These are phyloP conservation scores for Phyto melanocephala DNA, from an alignment of 2,888 invertebrate species.

Conservation along the genomic window DNA sequence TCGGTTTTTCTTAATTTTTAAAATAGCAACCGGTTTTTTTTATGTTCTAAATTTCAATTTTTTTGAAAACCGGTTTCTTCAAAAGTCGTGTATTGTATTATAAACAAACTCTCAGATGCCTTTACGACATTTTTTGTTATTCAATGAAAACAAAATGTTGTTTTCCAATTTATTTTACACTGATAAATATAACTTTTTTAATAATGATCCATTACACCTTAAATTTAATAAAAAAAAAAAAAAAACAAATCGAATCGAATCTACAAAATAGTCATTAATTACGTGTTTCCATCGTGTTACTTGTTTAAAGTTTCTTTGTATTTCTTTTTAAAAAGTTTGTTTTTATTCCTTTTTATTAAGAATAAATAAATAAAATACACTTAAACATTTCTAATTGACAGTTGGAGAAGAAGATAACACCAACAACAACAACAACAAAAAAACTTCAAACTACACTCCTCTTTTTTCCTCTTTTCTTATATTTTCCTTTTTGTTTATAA, in stretches of 20 bases:
- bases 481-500: not conserved
- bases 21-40: no score
- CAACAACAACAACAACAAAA: not conserved
- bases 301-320: not conserved
- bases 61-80: no score
- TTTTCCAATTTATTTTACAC: no score
- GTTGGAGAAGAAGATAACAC: not conserved
- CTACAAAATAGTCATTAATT: not conserved
- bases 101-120: no score
- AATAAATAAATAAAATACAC: not conserved
- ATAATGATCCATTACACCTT: not conserved
- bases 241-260: no score
- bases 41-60: no score
- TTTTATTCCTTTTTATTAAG: not conserved
- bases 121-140: no score
- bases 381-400: slow-evolving; percentile 5
- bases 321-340: not conserved
- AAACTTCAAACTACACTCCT: slow-evolving; percentile 15
- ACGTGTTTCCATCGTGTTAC: not conserved
- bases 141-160: no score
- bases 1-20: no score
- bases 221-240: no score
- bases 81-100: no score
- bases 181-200: no score
- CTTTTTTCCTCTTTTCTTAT: not conserved